Conservation (phyloP, 1,140 invertebrate species). For the Drosophila bipectinata region DNA sequence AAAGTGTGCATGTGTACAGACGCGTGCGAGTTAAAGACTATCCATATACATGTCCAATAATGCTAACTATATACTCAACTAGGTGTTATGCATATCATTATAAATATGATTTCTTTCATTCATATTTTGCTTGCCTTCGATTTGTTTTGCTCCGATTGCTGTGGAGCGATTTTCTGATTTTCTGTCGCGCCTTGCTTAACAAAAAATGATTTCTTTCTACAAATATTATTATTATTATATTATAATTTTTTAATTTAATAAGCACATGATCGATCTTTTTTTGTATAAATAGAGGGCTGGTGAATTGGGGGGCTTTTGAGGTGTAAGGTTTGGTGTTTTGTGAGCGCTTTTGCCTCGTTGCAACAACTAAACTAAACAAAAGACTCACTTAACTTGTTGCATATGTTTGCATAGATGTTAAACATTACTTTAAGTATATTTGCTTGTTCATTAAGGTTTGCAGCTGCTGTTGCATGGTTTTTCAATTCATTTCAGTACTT, state of each 20-base stretch:
- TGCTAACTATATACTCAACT: conserved; percentile 71
- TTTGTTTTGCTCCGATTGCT: conserved; percentile 1
- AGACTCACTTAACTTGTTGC: conserved; percentile 63
- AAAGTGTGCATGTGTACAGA: conserved; percentile 19
- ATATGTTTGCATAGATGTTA: conserved; percentile 30
- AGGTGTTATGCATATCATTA: conserved; percentile 54
- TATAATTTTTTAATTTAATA: conserved; percentile 17
- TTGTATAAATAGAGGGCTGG: conserved; percentile 43
- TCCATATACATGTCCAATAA: conserved; percentile 73
- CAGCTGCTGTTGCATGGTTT: conserved; percentile 20
- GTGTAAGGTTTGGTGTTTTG: conserved; percentile 22
- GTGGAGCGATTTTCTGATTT: conserved; percentile 14
- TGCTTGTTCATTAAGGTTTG: conserved; percentile 27
- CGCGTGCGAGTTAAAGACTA: conserved; percentile 46
- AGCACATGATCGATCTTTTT: conserved; percentile 28
- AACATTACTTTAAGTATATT: conserved; percentile 65
- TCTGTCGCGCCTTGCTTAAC: conserved; percentile 61
- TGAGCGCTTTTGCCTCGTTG: conserved; percentile 28
- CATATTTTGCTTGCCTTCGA: conserved; percentile 20
- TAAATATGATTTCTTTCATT: conserved; percentile 51
- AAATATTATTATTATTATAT: conserved; percentile 31
- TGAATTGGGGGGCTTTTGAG: conserved; percentile 25
- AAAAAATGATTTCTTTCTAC: conserved; percentile 57
- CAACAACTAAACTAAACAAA: conserved; percentile 63
- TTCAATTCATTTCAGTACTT: conserved; percentile 3